These are phyloP conservation scores for Drosophila suzukii DNA, from an alignment of 1,140 invertebrate species.

Conservation along the genomic window DNA sequence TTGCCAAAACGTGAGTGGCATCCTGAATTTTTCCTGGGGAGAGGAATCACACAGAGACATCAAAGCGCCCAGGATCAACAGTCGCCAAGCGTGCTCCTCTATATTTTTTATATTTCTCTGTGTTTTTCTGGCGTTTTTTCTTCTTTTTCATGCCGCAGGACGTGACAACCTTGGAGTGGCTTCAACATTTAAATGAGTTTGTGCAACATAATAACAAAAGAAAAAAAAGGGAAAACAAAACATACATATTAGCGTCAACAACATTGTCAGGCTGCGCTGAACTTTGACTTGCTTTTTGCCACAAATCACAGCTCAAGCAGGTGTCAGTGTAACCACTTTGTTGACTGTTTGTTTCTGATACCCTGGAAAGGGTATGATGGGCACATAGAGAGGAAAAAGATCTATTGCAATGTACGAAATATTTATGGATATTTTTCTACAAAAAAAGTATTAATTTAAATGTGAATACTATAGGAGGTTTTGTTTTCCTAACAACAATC, in stretches of 20 bases:
- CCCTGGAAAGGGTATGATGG: conserved; percentile 1
- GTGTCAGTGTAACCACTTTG: conserved; percentile 25
- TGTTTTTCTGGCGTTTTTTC: background rate
- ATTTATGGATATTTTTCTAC: too few relatives aligned
- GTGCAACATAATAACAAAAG: conserved; percentile 11
- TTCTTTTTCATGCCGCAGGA: conserved; percentile 1
- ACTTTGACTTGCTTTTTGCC: conserved; percentile 17
- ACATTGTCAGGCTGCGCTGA: conserved; percentile 25
- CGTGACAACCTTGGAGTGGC: conserved; percentile 47
- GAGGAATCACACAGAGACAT: conserved; percentile 42
- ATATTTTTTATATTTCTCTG: conserved; percentile 2
- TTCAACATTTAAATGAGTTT: conserved; percentile 72
- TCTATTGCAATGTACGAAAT: too few relatives aligned
- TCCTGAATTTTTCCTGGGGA: conserved; percentile 33
- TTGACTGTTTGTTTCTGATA: conserved; percentile 13
- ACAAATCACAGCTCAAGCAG: conserved; percentile 41
- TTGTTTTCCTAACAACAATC: too few relatives aligned
- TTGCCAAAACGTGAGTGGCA: conserved; percentile 83
- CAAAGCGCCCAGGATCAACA: conserved; percentile 80
- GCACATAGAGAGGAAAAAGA: background rate
- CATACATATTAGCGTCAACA: conserved; percentile 37
- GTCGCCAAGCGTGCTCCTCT: conserved; percentile 63
- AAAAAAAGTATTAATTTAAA: too few relatives aligned
- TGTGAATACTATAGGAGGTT: too few relatives aligned
- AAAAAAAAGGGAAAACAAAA: conserved; percentile 31